phyloP scores from a whole-genome alignment of 1,140 invertebrate species.

The Hylaeus anthracinus region DNA sequence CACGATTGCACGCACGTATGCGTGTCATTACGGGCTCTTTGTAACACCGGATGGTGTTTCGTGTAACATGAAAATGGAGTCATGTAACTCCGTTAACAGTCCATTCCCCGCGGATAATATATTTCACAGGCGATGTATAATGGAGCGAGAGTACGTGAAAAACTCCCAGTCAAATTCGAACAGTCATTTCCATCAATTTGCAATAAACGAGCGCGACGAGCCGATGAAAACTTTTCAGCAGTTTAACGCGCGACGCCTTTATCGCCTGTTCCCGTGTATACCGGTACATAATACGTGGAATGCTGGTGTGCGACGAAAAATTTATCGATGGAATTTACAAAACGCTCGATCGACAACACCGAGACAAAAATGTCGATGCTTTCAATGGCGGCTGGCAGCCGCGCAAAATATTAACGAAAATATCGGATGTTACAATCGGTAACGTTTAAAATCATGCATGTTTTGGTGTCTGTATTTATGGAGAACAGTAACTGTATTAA shows the following conservation, averaged over 20 bases:
- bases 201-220: conserved; percentile 49
- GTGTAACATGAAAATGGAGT: conserved; percentile 67
- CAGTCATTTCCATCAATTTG: conserved; percentile 66
- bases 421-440: neutral
- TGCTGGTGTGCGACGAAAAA: neutral
- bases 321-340: neutral
- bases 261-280: conserved; percentile 2
- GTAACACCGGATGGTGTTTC: conserved; percentile 63
- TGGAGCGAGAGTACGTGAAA: conserved; percentile 51
- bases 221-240: conserved; percentile 57
- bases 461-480: too few relatives aligned
- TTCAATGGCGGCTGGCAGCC: neutral
- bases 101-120: conserved; percentile 64
- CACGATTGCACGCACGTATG: conserved; percentile 48
- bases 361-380: neutral
- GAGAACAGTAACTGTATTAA: too few relatives aligned
- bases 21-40: conserved; percentile 64
- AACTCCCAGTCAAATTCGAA: conserved; percentile 59
- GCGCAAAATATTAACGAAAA: neutral
- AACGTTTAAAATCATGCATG: too few relatives aligned
- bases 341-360: neutral
- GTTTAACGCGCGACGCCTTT: conserved; percentile 48
- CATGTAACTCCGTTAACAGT: conserved; percentile 65
- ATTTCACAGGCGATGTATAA: conserved; percentile 59
- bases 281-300: neutral